These are phyloP conservation scores for Galagoides demidoff DNA, from an alignment of 2,797 vertebrate species.

Conservation along the genomic window DNA sequence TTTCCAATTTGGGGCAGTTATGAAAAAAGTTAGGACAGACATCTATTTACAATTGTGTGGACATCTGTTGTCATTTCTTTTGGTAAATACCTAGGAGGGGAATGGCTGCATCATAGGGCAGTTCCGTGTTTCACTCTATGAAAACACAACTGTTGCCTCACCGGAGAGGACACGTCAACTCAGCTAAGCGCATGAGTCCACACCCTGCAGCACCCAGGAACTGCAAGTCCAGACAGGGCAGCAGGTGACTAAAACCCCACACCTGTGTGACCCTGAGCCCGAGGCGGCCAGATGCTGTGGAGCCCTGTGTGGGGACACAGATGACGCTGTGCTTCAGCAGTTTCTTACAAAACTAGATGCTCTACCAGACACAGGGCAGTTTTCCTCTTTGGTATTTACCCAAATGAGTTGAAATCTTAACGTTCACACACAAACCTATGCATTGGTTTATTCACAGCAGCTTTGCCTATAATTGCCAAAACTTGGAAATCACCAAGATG, in stretches of 20 bases:
- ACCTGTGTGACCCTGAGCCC: no score
- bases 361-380: not conserved
- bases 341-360: not conserved
- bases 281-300: no score
- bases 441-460: not conserved
- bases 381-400: not conserved
- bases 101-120: no score
- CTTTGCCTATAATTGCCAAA: not conserved
- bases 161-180: no score
- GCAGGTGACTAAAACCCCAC: accelerated
- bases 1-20: not conserved
- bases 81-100: not conserved
- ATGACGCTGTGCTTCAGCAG: not conserved
- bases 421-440: not conserved
- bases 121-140: not conserved
- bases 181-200: no score
- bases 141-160: not conserved
- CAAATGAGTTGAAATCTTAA: not conserved
- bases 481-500: not conserved
- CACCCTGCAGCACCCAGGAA: not conserved
- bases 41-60: not conserved
- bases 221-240: no score
- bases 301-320: not conserved
- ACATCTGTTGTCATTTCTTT: not conserved
- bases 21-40: not conserved